A percentile compares a stretch with the other conserved stretches of the same genome.
These are phyloP conservation scores for Scomber colias DNA, from an alignment of 2,113 vertebrate genomes.

Conservation along the genomic window DNA sequence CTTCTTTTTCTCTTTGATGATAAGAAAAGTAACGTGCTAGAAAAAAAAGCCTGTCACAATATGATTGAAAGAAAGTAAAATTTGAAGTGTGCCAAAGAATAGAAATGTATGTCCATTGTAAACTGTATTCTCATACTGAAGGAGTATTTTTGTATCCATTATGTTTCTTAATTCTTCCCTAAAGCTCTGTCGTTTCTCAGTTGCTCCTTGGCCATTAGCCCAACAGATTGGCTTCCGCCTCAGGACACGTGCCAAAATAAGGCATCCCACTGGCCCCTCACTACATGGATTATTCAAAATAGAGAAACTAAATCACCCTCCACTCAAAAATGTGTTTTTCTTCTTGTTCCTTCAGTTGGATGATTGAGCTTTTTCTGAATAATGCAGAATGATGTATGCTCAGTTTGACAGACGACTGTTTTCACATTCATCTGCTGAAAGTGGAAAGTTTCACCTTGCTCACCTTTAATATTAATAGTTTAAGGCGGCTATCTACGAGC, in stretches of 20 bases:
- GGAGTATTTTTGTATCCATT: background rate
- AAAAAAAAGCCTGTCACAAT: constrained; percentile 38
- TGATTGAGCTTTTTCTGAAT: no score
- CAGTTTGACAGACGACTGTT: no score
- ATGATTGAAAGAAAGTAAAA: constrained; percentile 13
- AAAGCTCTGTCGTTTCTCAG: background rate
- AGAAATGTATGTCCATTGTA: constrained; percentile 2
- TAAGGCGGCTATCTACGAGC: no score
- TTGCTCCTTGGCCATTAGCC: constrained; percentile 35
- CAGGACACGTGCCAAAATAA: constrained; percentile 37
- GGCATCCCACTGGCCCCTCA: constrained; percentile 5
- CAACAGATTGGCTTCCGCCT: constrained; percentile 52
- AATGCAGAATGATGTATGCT: no score
- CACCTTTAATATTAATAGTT: no score
- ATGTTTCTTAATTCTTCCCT: constrained; percentile 10
- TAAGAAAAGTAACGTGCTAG: constrained; percentile 36
- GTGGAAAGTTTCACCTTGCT: no score
- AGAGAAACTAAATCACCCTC: background rate
- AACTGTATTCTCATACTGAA: background rate
- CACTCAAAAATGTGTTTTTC: no score
- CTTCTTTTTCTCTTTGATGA: constrained; percentile 60
- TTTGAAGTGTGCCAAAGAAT: constrained; percentile 20
- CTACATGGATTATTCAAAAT: constrained; percentile 40
- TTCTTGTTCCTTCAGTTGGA: no score
- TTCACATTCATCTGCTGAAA: no score